Base-by-base conservation (phyloP, 2,113 vertebrate genomes). In the Caretta caretta region DNA sequence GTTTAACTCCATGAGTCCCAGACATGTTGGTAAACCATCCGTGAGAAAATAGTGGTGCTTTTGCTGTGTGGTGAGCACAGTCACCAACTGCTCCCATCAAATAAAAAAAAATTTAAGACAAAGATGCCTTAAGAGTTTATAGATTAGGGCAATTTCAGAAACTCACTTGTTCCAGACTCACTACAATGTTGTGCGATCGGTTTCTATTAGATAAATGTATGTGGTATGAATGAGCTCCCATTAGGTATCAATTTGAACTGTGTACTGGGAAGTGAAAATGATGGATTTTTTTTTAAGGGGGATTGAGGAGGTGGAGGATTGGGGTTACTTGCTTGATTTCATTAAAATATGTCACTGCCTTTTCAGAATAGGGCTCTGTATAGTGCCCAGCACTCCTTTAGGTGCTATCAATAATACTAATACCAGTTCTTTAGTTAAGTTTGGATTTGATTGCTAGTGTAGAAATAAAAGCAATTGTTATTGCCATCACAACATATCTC, bases 1-100 rank as follows among this genome's bases (percentile, higher is more conserved):
- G 90, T 97, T 98, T 98, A 98, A 98, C 98, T 98, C 98, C 87
- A 89, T 97, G 89, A 80, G 93, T 97, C 92, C 98, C 97, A 93
- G 93, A 93, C 83, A 0, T 42, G 62, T 49, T 46, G 83, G 78
- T 89, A 57, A 89, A 83, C 79, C 59, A 9, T 92, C 96, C 81
- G 79, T 88, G 92, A 83, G 95, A 78, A 92, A 87, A 4, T 27
- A 27, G 88, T 80, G n/a, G 79, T 87, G 86, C 84, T 12, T 50
- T 75, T 42, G 48, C 1, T 0, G 59, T 3, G 2, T 12, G 69
- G 51, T 14, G 2, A 49, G 65, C 1, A 4, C 29, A 79, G 87
- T 38, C 25, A 1, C 80, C 2, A 0, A 2, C 3, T 29, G 16
- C 53, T 31, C 9, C n/a, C 24, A 78, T 3, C 1, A 35, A 10